Evolutionary conservation across 2,888 invertebrate genomes (phyloP), one percentile per base, ranked within the genome.

Genomic region (Trissoscelio sp.): DNA sequence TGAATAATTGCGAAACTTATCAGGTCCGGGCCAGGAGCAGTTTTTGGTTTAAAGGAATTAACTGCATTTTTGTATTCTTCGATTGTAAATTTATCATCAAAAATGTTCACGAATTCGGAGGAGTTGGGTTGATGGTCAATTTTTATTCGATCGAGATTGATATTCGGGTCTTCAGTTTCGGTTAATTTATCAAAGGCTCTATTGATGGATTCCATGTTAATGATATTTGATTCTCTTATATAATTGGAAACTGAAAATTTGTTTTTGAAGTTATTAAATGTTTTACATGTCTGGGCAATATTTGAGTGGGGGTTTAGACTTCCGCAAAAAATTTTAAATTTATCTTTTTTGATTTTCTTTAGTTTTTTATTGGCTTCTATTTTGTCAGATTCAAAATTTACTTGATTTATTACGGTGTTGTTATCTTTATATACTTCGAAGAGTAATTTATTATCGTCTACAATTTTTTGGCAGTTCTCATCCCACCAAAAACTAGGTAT

Each of bases 21-120:
- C 11, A 66, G 11, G 24, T 66, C 51, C 3, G 64, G 64, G 12
- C 48, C 64, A 0, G 64, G 48, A 0, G 48, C 46, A 0, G 64
- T 48, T 31, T 64, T 34, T 0, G 6, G 6, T 31, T 34, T 64
- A 34, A 64, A 64, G 1, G 64, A 64, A 9, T 64, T 20, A 2
- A 64, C 9, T 0, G 64, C 64, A 11, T 12, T 28, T 20, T 20
- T 46, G 9, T 48, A 64, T 28, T 64, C 64, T 1, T 1, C 3
- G 11, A 46, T 11, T 3, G 20, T 46, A 11, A 44, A 18, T 1
- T 16, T 3, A 11, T 46, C 0, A 0, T 18, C 20, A 46, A 46
- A 20, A 5, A 46, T 46, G 7, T 46, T 4, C 3, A 0, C 3
- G 11, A 7, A 20, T 0, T 20, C 3, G 2, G 46, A 46, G 0